phyloP scores from a whole-genome alignment of 2,797 vertebrate species.

The Notolabrus celidotus region DNA sequence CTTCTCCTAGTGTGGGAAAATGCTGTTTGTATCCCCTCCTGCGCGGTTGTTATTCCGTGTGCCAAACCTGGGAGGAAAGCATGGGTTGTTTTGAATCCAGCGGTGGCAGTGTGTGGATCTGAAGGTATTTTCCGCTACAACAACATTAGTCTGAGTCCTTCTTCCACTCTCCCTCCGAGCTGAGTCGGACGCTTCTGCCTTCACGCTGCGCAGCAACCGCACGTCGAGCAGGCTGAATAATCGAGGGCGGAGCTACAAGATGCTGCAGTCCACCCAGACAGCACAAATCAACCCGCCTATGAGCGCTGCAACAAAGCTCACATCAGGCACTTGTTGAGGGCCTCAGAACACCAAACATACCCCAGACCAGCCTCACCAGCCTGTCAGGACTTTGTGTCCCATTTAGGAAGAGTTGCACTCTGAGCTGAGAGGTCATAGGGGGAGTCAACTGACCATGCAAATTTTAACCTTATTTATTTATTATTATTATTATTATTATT shows the following conservation, averaged over 20 bases:
- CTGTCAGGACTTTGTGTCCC: background rate
- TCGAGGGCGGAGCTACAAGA: slow-evolving; percentile 80
- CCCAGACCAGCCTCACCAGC: background rate
- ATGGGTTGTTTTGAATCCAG: slow-evolving; percentile 27
- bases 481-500: too few relatives aligned
- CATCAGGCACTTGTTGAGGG: background rate
- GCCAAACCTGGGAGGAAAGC: background rate
- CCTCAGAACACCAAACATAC: background rate
- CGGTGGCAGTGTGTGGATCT: slow-evolving; percentile 20
- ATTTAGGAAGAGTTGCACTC: background rate
- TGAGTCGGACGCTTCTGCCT: slow-evolving; percentile 52
- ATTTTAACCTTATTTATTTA: too few relatives aligned
- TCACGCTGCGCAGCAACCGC: slow-evolving; percentile 62
- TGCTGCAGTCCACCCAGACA: slow-evolving; percentile 59
- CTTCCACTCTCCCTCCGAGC: slow-evolving; percentile 36
- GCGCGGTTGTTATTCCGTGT: background rate
- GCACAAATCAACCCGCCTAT: slow-evolving; percentile 65
- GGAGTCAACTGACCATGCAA: too few relatives aligned
- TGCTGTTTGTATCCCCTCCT: background rate
- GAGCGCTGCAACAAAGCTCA: background rate
- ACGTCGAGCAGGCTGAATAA: slow-evolving; percentile 69
- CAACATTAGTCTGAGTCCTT: slow-evolving; percentile 12
- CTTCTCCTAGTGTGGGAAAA: slow-evolving; percentile 25
- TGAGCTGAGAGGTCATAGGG: background rate
- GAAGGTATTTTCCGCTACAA: slow-evolving; percentile 20